These are phyloP conservation scores for Athalia circularis DNA, from an alignment of 2,888 invertebrate species.

Conservation along the genomic window DNA sequence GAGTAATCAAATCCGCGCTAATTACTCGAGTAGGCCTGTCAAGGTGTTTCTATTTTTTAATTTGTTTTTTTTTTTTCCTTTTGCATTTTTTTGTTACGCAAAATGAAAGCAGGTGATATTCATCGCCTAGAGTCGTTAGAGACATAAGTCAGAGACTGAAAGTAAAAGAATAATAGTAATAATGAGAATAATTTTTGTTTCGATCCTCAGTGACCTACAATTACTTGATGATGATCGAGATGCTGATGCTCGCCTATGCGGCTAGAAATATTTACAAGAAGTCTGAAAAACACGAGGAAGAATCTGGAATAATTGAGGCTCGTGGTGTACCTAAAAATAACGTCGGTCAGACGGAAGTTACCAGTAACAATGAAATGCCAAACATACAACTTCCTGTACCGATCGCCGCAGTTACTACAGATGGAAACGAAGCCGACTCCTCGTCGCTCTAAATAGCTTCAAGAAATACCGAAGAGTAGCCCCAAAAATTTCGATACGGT, in stretches of 20 bases:
- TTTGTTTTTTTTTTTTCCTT: too few species aligned
- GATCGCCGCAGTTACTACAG: slow-evolving; percentile 22
- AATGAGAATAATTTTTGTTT: background rate
- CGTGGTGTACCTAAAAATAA: slow-evolving; percentile 55
- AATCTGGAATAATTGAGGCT: background rate
- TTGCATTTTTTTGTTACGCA: too few species aligned
- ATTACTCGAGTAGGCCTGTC: background rate
- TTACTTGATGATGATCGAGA: slow-evolving; percentile 81
- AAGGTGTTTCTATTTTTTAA: too few species aligned
- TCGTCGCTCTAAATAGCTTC: slow-evolving; percentile 28
- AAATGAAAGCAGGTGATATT: too few species aligned
- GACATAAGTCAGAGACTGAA: too few species aligned
- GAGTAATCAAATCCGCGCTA: background rate
- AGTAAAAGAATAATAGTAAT: background rate
- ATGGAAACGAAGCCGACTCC: slow-evolving; percentile 11
- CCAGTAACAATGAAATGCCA: slow-evolving; percentile 59
- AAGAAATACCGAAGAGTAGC: slow-evolving; percentile 22
- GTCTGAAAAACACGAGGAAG: slow-evolving; percentile 51
- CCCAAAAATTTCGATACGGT: slow-evolving; percentile 23
- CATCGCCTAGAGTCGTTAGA: too few species aligned
- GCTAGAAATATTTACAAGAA: slow-evolving; percentile 80
- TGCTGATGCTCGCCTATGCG: slow-evolving; percentile 80
- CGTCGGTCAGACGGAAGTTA: slow-evolving; percentile 53
- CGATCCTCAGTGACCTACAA: slow-evolving; percentile 81
- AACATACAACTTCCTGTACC: slow-evolving; percentile 37